A percentile compares a stretch with the other conserved stretches of the same genome.
phyloP scores from a whole-genome alignment of 2,797 vertebrate genomes.

The Loris lydekkerianus region DNA sequence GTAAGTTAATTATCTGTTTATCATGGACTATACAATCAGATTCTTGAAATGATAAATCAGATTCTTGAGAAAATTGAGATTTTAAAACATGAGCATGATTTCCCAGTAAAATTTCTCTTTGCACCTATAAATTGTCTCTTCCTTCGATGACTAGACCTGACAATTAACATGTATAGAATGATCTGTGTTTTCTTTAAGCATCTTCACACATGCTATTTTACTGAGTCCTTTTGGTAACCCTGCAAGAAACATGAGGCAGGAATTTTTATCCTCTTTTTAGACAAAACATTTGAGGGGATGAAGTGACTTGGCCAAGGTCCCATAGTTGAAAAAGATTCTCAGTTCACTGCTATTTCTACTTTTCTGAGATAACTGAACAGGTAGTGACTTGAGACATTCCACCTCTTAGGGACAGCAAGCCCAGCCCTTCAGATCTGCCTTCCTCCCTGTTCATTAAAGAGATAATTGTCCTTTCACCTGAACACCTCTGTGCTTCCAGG shows the following conservation, averaged over 20 bases:
- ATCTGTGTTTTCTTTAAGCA: slow-evolving; percentile 26
- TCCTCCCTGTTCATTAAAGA: background rate
- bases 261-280: background rate
- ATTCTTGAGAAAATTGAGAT: background rate
- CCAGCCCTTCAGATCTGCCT: background rate
- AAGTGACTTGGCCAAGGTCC: background rate
- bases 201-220: background rate
- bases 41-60: background rate
- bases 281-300: background rate
- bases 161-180: background rate
- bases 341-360: background rate
- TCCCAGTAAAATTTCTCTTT: background rate
- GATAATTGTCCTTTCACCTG: background rate
- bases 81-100: background rate
- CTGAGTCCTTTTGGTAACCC: background rate
- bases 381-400: background rate
- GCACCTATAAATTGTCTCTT: background rate
- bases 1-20: background rate
- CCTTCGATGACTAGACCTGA: background rate
- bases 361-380: background rate
- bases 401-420: background rate
- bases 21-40: background rate
- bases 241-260: background rate
- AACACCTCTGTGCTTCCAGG: background rate
- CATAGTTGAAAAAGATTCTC: background rate